Evolutionary conservation across 1,140 invertebrate genomes (phyloP), one percentile per base, ranked within the genome.

Genomic region (Lepidurus couesii): DNA sequence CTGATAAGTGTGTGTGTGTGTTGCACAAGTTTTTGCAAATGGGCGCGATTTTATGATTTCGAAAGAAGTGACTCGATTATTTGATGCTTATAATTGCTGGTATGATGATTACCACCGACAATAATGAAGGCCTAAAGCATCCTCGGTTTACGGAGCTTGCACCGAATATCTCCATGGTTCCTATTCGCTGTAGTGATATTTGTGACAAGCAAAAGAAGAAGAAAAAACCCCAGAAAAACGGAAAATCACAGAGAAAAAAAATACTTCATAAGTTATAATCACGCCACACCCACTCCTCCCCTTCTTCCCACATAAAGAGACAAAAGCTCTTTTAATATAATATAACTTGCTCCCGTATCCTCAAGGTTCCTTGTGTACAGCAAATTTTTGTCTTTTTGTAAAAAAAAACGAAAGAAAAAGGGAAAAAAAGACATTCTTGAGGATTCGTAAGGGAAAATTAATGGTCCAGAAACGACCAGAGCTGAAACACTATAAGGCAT

Each of bases 141-240:
- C 53, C 53, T 65, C 53, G 75, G 43, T 45, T 47, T 9, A 77
- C 75, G 75, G 43, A 77, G 43, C 43, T 34, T 77, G 75, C 75
- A 77, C 75, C 75, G 75, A 47, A 77, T 77, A 77, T 77, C 75
- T 77, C 75, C 78, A 79, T 79, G 78, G 78, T 79, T 79, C 78
- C 78, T 79, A 79, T 79, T 79, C 75, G 44, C 74, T 45, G 78
- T 79, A 79, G 78, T 79, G 78, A 79, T 79, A 79, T 75, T 74
- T 75, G 75, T 74, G 74, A 79, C 78, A 79, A 75, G 75, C 44
- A 65, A 34, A 75, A 75, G 65, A 79, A 75, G 65, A 42, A 75
- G 74, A 75, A 75, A 73, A 74, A 74, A 78, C 5, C 7, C 21
- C 21, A 76, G 34, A 34, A 34, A 34, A 34, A 34, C 34, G 34